Conservation (phyloP, 2,888 invertebrate genomes). For the Diaperis boleti region DNA sequence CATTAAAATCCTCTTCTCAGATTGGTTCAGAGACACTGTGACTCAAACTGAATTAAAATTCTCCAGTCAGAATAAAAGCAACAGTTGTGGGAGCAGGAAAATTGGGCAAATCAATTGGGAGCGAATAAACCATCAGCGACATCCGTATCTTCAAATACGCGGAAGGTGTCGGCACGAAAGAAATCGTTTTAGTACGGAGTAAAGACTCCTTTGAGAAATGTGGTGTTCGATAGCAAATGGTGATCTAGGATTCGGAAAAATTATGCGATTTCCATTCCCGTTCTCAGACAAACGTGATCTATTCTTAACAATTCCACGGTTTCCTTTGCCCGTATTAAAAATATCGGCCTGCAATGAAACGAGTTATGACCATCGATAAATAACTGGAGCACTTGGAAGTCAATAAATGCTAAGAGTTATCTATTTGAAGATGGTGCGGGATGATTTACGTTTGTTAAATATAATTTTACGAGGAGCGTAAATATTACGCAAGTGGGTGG, state of each 20-base stretch:
- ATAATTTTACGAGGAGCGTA: conserved; percentile 12
- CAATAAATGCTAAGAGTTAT: neutral
- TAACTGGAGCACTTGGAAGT: neutral
- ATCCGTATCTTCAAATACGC: conserved; percentile 8
- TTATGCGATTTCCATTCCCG: conserved; percentile 6
- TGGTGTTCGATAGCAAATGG: conserved; percentile 10
- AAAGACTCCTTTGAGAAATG: conserved; percentile 14
- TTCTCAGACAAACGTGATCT: conserved; percentile 6
- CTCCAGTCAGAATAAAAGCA: no score
- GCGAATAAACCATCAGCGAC: conserved; percentile 1
- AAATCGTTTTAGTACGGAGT: conserved; percentile 12
- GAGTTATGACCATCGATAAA: neutral
- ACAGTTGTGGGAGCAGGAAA: neutral
- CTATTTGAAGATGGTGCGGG: neutral
- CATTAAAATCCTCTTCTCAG: no score
- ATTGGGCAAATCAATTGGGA: conserved; percentile 5
- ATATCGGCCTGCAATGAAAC: neutral
- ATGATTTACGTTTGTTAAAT: conserved; percentile 11
- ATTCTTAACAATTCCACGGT: neutral
- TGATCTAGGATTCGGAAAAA: conserved; percentile 6
- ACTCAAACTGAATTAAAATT: no score
- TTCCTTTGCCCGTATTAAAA: no score
- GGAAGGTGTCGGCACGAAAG: neutral
- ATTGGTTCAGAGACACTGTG: no score
- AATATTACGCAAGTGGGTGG: neutral